These are phyloP conservation scores for Philotrypesis tridentata DNA, from an alignment of 1,140 invertebrate genomes.

Conservation along the genomic window DNA sequence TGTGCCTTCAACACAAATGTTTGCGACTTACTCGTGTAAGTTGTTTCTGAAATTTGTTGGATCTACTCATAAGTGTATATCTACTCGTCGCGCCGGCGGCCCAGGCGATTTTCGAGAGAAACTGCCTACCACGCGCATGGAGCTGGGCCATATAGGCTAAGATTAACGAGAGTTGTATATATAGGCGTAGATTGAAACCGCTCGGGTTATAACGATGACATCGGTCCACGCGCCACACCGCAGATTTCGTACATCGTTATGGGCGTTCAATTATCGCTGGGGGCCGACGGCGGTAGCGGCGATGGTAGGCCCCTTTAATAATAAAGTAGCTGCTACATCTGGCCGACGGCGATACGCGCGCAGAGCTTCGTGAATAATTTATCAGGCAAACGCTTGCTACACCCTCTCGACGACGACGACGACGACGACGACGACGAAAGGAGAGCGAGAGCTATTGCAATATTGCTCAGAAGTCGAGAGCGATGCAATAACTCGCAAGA, in stretches of 20 bases:
- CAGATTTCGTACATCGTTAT: constrained; percentile 1
- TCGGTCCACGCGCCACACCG: background rate
- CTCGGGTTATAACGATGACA: background rate
- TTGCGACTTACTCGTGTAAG: too few relatives aligned
- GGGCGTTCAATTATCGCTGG: constrained; percentile 36
- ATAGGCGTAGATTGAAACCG: background rate
- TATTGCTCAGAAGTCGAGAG: constrained; percentile 37
- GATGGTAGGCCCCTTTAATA: constrained; percentile 16
- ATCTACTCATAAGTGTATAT: too few relatives aligned
- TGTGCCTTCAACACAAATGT: too few relatives aligned
- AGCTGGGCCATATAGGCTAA: background rate
- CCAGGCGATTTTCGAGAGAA: background rate
- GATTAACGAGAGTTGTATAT: background rate
- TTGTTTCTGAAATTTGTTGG: too few relatives aligned
- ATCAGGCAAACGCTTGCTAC: background rate
- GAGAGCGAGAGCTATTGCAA: constrained; percentile 32
- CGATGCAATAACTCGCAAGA: constrained; percentile 37
- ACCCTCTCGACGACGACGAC: background rate
- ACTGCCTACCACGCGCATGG: too few relatives aligned
- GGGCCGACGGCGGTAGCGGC: background rate
- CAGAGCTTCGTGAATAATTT: constrained; percentile 44
- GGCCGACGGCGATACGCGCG: background rate
- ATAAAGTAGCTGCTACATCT: constrained; percentile 35
- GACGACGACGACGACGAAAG: background rate
- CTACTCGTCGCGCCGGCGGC: background rate